Evolutionary conservation across 2,113 vertebrate species (phyloP).

Genomic region (Trichomycterus rosablanca): DNA sequence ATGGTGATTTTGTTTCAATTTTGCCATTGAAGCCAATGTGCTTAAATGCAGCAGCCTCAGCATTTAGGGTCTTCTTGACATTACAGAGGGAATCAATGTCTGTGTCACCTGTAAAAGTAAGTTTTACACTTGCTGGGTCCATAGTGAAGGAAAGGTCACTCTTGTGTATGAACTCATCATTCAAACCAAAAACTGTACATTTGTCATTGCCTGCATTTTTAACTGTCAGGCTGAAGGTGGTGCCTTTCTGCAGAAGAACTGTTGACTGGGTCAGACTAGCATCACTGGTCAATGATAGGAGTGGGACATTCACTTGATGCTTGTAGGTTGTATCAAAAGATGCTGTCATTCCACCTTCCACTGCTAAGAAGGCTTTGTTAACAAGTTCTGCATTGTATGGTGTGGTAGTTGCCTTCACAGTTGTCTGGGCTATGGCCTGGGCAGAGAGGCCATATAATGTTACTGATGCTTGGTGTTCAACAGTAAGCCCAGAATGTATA

Average conservation of each 20-base stretch:
- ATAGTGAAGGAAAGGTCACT: conserved; percentile 65
- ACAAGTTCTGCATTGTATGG: conserved; percentile 69
- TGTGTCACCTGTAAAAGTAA: conserved; percentile 69
- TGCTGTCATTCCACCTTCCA: conserved; percentile 68
- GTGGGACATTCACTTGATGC: conserved; percentile 71
- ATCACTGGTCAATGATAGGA: conserved; percentile 66
- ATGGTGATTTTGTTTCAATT: conserved; percentile 70
- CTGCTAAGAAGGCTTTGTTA: conserved; percentile 65
- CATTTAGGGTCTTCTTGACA: conserved; percentile 70
- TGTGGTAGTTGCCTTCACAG: conserved; percentile 59
- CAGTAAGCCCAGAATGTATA: conserved; percentile 62
- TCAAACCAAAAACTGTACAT: conserved; percentile 52
- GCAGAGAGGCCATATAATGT: conserved; percentile 62
- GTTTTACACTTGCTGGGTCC: conserved; percentile 55
- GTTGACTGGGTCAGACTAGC: conserved; percentile 64
- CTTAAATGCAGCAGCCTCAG: conserved; percentile 62
- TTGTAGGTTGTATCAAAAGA: conserved; percentile 70
- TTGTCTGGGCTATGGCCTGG: conserved; percentile 70
- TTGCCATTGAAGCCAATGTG: conserved; percentile 65
- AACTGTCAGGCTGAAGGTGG: conserved; percentile 57
- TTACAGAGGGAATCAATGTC: conserved; percentile 67
- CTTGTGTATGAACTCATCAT: conserved; percentile 69
- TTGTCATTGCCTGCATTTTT: conserved; percentile 69
- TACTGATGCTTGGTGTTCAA: conserved; percentile 71
- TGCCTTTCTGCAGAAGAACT: conserved; percentile 60